These are phyloP conservation scores for Amphiprion percula DNA, from an alignment of 2,113 vertebrate genomes.

Conservation along the genomic window DNA sequence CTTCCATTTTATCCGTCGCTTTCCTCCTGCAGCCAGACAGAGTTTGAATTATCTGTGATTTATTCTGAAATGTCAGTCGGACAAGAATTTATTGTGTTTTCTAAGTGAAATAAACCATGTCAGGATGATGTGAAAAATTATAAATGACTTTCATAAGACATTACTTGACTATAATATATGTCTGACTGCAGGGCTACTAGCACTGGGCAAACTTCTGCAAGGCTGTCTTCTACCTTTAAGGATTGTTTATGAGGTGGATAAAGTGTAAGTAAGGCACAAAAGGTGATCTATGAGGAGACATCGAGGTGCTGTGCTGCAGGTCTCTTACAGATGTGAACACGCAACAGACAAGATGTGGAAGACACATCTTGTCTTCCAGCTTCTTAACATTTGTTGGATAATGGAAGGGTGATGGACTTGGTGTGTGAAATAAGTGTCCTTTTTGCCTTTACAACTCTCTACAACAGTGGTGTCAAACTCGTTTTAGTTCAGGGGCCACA, in stretches of 20 bases:
- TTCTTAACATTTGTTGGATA: slow-evolving; percentile 24
- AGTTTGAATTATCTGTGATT: slow-evolving; percentile 60
- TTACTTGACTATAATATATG: slow-evolving; percentile 44
- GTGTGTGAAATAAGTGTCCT: slow-evolving; percentile 21
- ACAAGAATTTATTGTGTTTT: slow-evolving; percentile 41
- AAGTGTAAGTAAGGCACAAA: slow-evolving; percentile 30
- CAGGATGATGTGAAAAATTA: slow-evolving; percentile 42
- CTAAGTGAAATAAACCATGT: slow-evolving; percentile 52
- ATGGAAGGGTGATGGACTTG: slow-evolving; percentile 1
- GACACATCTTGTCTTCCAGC: slow-evolving; percentile 26
- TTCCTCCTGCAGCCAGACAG: slow-evolving; percentile 33
- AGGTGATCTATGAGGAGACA: slow-evolving; percentile 44
- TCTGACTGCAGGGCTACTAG: slow-evolving; percentile 4
- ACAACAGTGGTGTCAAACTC: no score
- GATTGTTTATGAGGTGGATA: slow-evolving; percentile 38
- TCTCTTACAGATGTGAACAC: slow-evolving; percentile 28
- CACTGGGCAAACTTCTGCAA: slow-evolving; percentile 15
- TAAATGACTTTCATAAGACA: slow-evolving; percentile 41
- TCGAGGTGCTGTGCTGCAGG: slow-evolving; percentile 20
- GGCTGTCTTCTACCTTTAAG: slow-evolving; percentile 15
- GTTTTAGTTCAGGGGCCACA: no score
- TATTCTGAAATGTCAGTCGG: slow-evolving; percentile 41
- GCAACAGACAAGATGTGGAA: background rate
- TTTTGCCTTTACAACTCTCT: background rate
- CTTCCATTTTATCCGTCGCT: slow-evolving; percentile 40